Percentiles rank a stretch among this genome's conserved stretches.
These are phyloP conservation scores for Hirundo rustica DNA, from an alignment of 2,797 vertebrate genomes.

Conservation along the genomic window DNA sequence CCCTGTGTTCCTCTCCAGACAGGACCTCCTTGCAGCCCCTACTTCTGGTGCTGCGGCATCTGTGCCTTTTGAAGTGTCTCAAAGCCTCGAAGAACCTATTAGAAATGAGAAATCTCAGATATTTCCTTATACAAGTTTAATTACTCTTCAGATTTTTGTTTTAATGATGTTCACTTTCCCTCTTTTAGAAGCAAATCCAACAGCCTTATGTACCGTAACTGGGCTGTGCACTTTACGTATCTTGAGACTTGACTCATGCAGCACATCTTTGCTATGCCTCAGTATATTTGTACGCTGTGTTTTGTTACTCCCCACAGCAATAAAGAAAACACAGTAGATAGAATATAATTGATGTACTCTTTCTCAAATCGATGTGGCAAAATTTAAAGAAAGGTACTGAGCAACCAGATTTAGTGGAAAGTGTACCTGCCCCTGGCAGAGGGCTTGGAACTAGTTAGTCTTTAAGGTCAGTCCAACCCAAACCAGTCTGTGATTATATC, in stretches of 20 bases:
- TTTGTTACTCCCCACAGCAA: not conserved
- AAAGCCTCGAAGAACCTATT: not conserved
- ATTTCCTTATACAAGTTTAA: not conserved
- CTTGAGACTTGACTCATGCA: rapidly evolving
- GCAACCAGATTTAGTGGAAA: not conserved
- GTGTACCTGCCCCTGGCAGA: not conserved
- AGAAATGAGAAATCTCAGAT: not conserved
- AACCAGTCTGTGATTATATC: not conserved
- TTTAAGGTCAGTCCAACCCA: not conserved
- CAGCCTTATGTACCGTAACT: not conserved
- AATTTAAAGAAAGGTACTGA: not conserved
- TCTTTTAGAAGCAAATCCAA: not conserved
- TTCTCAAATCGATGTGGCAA: not conserved
- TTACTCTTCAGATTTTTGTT: not conserved
- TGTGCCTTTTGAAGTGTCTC: rapidly evolving
- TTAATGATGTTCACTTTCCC: not conserved
- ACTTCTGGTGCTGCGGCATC: rapidly evolving
- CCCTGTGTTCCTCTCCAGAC: not conserved
- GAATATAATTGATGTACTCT: not conserved
- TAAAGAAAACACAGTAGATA: not conserved
- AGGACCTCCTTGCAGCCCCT: rapidly evolving
- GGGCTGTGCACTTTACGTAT: rapidly evolving
- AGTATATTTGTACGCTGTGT: not conserved
- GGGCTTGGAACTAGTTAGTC: not conserved
- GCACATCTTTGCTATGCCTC: not conserved